Evolutionary conservation across 1,140 invertebrate species (phyloP), one percentile per base, ranked within the genome.

Genomic region (Drosophila biarmipes): DNA sequence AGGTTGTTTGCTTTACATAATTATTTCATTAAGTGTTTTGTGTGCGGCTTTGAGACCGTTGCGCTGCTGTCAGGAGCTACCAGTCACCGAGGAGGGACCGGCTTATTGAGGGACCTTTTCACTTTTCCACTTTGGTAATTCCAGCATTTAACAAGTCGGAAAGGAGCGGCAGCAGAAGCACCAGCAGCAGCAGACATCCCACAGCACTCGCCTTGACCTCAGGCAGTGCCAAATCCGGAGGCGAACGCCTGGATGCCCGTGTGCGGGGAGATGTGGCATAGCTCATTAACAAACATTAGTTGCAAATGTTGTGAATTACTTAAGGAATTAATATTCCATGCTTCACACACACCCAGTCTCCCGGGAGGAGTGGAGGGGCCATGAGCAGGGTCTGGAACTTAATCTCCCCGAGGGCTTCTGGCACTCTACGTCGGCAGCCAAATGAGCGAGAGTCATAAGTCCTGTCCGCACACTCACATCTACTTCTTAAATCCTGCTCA

Each of bases 201-300:
- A 52, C 63, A 72, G 67, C 45, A 67, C 51, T 49, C 38, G 58
- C 82, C 82, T 82, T 87, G 84, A 87, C 84, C 84, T 73, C 63
- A 49, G 61, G 59, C 78, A 52, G 51, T 73, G 49, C 72, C 57
- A 59, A 67, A 51, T 54, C 49, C 15, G n/a, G 27, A 24, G 52
- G 59, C 15, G 27, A 21, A 40, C n/a, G 37, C 37, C 37, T 15
- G 21, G 55, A 52, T 31, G 49, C 17, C 48, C 27, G 2, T 48
- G 40, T 40, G 58, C 27, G 58, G 58, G 21, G 45, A n/a, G 52
- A 45, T 55, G 42, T 51, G 63, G 69, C 79, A 53, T 31, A 77
- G 84, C 84, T 89, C 84, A 89, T 89, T 89, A 89, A 89, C 85
- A 89, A 89, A 89, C 84, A 90, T 89, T 89, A 89, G 84, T 89